Evolutionary conservation across 1,140 invertebrate species (phyloP), one percentile per base, ranked within the genome.

Genomic region (Micrasema longulum): DNA sequence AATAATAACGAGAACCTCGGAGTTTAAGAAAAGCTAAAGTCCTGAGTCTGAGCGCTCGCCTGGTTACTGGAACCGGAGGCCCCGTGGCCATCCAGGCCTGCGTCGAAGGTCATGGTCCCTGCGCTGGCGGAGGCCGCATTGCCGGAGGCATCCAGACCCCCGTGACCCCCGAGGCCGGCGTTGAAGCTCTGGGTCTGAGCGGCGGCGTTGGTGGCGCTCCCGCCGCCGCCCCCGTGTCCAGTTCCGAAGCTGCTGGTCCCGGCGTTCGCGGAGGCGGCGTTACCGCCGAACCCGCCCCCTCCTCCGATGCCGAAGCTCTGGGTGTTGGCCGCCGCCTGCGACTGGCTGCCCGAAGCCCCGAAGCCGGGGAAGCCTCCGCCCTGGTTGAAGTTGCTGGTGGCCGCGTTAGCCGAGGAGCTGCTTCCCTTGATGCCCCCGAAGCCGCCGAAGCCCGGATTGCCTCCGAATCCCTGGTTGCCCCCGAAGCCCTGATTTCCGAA

Each of bases 131-230:
- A 68, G 12, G 64, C 53, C 9, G 64, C 71, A 18, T 55, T 65
- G 11, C 45, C 65, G 11, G 41, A 55, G 16, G 43, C 63, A 7
- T 55, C 66, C 6, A 47, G 14, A 23, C 65, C 71, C 62, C 53
- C 64, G 20, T 47, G 36, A 0, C 38, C 72, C 35, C 64, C 71
- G 35, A 60, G 31, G 43, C 55, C 43, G 26, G 35, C 31, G 26
- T 12, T 45, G 36, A 72, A 60, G 50, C 43, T 38, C 48, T 71
- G 66, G 10, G 74, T 69, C 52, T 75, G 74, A 1, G 74, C 70
- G 53, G 20, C 45, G 9, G 55, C 64, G 36, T 55, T 60, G 5
- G 53, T 26, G 45, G 18, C 6, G 11, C 41, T 18, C 35, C 50
- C 50, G 7, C 41, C 64, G n/a, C 23, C 64, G 26, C 65, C 65